phyloP scores from a whole-genome alignment of 2,888 invertebrate species.

The Diogma glabrata region DNA sequence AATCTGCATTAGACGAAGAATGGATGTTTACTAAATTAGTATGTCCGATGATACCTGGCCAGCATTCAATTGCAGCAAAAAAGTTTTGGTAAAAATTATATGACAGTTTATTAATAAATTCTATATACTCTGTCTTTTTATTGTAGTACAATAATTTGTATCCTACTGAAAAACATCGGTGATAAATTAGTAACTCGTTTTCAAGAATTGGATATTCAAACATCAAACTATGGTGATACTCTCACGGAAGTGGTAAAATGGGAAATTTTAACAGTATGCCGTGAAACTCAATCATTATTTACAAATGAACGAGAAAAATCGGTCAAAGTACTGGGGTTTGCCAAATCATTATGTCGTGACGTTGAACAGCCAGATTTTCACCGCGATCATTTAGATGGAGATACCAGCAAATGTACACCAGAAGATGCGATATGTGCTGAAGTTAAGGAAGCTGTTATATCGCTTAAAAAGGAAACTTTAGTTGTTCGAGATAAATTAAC shows the following conservation, averaged over 20 bases:
- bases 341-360: constrained; percentile 61
- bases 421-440: constrained; percentile 41
- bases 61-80: constrained; percentile 58
- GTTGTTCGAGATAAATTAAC: constrained; percentile 36
- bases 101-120: background rate
- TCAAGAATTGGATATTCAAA: constrained; percentile 34
- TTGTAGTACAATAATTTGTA: constrained; percentile 35
- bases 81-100: constrained; percentile 65
- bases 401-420: constrained; percentile 31
- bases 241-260: too few species aligned
- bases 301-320: constrained; percentile 67
- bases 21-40: constrained; percentile 77
- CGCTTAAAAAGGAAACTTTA: constrained; percentile 40
- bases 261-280: constrained; percentile 45
- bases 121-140: background rate
- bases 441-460: constrained; percentile 48
- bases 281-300: constrained; percentile 69
- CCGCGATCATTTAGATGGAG: constrained; percentile 35
- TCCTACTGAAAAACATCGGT: constrained; percentile 38
- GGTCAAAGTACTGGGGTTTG: constrained; percentile 69
- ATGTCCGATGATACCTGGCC: constrained; percentile 63
- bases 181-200: constrained; percentile 37
- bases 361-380: constrained; percentile 43
- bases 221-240: constrained; percentile 26
- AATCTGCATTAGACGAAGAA: constrained; percentile 72